Evolutionary conservation across 23 tunicate species (phyloP).

Genomic region (Phallusia fumigata): DNA sequence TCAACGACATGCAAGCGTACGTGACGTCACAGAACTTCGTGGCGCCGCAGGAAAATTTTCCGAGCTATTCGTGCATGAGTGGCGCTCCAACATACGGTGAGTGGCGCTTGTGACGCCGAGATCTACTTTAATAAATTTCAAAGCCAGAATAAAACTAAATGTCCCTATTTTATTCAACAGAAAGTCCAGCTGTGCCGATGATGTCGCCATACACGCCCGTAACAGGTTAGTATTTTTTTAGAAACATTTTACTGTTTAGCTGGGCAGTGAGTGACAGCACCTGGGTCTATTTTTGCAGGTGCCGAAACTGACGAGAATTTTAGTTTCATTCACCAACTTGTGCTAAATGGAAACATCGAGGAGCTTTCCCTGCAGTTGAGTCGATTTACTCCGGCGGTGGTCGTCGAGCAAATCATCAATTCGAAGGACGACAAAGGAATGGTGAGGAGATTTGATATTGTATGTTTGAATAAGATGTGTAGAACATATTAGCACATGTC

Average conservation of each 20-base stretch:
- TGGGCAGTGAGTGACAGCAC: neutral
- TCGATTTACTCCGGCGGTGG: neutral
- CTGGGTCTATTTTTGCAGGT: neutral
- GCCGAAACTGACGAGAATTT: neutral
- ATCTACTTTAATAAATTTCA: too few species aligned
- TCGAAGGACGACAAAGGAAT: constrained; percentile 6
- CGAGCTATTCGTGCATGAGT: constrained; percentile 6
- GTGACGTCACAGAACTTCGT: constrained; percentile 1
- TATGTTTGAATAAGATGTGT: too few species aligned
- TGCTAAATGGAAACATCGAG: neutral
- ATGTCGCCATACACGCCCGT: neutral
- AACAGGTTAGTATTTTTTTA: neutral
- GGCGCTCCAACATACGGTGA: constrained; percentile 1
- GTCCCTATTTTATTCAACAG: neutral
- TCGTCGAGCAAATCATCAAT: neutral
- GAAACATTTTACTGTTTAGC: neutral
- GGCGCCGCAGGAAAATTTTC: neutral
- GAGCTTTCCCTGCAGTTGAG: neutral
- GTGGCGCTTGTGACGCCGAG: too few species aligned
- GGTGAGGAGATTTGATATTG: neutral
- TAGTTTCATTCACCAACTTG: neutral
- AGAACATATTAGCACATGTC: too few species aligned
- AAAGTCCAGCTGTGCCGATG: neutral
- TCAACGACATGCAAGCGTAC: neutral
- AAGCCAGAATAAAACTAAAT: too few species aligned